phyloP scores from a whole-genome alignment of 2,113 vertebrate genomes.

The Elachura formosa region DNA sequence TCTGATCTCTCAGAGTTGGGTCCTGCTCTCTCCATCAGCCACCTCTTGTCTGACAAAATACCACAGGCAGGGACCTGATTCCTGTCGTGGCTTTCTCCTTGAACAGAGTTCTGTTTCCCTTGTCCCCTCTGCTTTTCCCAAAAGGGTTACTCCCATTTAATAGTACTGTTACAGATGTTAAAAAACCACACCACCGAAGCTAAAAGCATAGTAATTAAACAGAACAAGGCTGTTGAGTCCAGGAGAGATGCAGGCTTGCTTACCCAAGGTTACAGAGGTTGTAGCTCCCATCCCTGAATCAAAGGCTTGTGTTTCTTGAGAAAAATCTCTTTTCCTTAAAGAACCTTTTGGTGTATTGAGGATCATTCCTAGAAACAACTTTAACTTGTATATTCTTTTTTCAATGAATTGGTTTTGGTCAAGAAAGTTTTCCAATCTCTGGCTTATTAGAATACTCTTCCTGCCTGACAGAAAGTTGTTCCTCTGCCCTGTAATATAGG shows the following conservation, averaged over 20 bases:
- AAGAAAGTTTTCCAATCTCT: not conserved
- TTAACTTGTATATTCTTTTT: not conserved
- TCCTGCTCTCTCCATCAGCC: not conserved
- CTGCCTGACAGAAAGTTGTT: not conserved
- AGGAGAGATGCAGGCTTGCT: not conserved
- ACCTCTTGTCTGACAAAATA: not conserved
- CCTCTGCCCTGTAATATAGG: not conserved
- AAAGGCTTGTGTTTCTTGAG: not conserved
- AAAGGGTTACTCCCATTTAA: not conserved
- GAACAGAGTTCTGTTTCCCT: not conserved
- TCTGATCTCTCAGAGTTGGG: not conserved
- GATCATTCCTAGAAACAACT: not conserved
- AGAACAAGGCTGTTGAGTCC: not conserved
- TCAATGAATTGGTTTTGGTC: not conserved
- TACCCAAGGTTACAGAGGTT: not conserved
- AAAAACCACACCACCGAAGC: not conserved
- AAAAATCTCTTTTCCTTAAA: not conserved
- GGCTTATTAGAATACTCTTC: not conserved
- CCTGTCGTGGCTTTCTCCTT: fast-evolving
- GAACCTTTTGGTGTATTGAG: not conserved
- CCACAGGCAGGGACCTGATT: not conserved
- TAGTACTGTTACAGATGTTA: not conserved
- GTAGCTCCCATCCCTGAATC: not conserved
- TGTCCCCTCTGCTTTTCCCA: not conserved
- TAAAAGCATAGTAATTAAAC: not conserved